Percentiles rank a stretch among this genome's conserved stretches.
These are phyloP conservation scores for Drosophila cardini DNA, from an alignment of 1,140 invertebrate genomes.

Conservation along the genomic window DNA sequence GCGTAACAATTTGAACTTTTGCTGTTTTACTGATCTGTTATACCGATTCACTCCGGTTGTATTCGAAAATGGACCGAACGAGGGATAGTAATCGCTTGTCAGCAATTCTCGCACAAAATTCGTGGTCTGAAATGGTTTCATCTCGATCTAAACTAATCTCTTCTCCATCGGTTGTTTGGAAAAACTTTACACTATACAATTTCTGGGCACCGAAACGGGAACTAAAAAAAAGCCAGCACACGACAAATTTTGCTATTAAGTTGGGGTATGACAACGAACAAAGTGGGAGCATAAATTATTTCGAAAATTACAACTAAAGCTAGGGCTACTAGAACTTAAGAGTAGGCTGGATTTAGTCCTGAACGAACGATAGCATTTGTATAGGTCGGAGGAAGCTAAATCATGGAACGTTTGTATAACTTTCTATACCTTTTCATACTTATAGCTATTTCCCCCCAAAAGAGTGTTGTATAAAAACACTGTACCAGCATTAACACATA, in stretches of 20 bases:
- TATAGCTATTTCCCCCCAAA: not conserved
- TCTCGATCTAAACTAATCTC: not conserved
- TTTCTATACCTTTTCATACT: too few species aligned
- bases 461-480: not conserved
- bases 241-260: not conserved
- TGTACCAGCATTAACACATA: slow-evolving; percentile 10
- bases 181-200: not conserved
- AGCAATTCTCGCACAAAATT: slow-evolving; percentile 39
- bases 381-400: too few species aligned
- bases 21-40: not conserved
- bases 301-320: too few species aligned
- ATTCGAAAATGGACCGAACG: not conserved
- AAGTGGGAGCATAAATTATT: too few species aligned
- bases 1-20: slow-evolving; percentile 22
- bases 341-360: too few species aligned
- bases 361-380: too few species aligned
- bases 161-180: not conserved
- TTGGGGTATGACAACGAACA: too few species aligned
- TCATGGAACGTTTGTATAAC: too few species aligned
- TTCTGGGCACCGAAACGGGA: not conserved
- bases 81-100: not conserved
- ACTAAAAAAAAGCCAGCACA: not conserved
- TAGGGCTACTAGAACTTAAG: too few species aligned
- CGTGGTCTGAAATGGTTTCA: not conserved
- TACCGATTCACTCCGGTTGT: not conserved